A percentile compares a stretch with the other conserved stretches of the same genome.
Evolutionary conservation across 2,113 vertebrate genomes (phyloP).

Genomic region (Gopherus flavomarginatus): DNA sequence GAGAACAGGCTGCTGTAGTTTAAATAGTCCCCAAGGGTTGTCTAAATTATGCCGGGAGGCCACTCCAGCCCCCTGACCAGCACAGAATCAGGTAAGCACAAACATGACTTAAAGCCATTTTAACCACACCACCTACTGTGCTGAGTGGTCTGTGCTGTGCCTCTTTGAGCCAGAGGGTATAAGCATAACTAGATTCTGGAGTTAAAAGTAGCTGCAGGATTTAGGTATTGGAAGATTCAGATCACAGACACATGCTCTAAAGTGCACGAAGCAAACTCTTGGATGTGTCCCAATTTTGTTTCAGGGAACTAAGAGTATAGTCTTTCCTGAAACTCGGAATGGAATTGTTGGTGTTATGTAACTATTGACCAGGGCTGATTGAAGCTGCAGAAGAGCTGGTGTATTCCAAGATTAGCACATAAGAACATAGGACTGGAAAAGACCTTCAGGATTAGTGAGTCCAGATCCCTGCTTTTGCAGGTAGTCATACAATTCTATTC

Average conservation of each 20-base stretch:
- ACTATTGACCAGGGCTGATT: background rate
- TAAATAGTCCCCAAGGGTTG: background rate
- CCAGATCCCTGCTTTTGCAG: background rate
- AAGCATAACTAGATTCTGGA: background rate
- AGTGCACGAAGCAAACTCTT: background rate
- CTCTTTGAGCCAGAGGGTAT: background rate
- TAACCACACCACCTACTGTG: background rate
- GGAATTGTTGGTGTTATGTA: background rate
- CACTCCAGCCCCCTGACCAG: background rate
- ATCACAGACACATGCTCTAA: background rate
- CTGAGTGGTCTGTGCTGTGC: background rate
- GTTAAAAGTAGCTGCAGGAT: background rate
- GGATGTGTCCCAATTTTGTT: background rate
- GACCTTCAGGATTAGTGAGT: background rate
- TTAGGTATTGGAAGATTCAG: background rate
- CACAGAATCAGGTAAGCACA: background rate
- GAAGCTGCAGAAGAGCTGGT: background rate
- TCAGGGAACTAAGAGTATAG: background rate
- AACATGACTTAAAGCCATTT: background rate
- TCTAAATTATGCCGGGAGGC: background rate
- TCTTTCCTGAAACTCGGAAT: background rate
- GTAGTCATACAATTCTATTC: no score
- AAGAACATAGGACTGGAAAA: background rate
- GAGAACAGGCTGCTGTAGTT: background rate
- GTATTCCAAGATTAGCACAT: background rate